Base-by-base conservation (phyloP, 2,797 vertebrate species). In the Serranus cabrilla region DNA sequence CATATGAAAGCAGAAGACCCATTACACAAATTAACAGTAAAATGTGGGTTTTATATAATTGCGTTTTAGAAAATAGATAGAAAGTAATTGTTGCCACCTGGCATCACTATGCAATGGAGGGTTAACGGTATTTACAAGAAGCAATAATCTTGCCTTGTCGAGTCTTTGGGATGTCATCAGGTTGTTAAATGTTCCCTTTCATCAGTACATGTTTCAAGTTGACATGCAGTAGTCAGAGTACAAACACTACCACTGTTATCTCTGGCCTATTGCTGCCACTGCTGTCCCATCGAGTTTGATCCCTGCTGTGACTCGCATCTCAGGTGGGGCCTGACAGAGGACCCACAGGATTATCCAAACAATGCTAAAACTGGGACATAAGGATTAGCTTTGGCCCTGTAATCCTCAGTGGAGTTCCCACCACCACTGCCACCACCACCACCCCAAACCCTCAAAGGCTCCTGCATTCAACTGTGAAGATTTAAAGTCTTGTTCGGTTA, bases 291-390 rank as follows among this genome's bases (percentile, higher is more conserved):
- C 21, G 21, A 69, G 51, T 73, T 74, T 74, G 40, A 82, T 82
- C 78, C 71, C 71, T 27, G 56, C 63, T 60, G 77, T 72, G 7
- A 66, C 51, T 80, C 20, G 31, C 65, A 63, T 87, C 66, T 78
- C 80, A 87, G 86, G 63, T 88, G 72, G 55, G 72, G 65, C 59
- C 74, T 77, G 65, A 85, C 76, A 84, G 80, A 82, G 74, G 77
- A 80, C 74, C 64, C 69, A 65, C 43, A 71, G 86, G 83, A 91
- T 92, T 91, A 92, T 87, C 88, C 74, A 84, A 82, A 87, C 83
- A 88, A 78, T 75, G 76, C 74, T 78, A 61, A 78, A 90, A 93
- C 79, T 91, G 81, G 91, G 87, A 90, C 90, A 90, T 76, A 47
- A 73, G 54, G 88, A 91, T 91, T 91, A 89, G 47, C 31, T 79